phyloP scores from a whole-genome alignment of 2,113 vertebrate species.

The Parus major region DNA sequence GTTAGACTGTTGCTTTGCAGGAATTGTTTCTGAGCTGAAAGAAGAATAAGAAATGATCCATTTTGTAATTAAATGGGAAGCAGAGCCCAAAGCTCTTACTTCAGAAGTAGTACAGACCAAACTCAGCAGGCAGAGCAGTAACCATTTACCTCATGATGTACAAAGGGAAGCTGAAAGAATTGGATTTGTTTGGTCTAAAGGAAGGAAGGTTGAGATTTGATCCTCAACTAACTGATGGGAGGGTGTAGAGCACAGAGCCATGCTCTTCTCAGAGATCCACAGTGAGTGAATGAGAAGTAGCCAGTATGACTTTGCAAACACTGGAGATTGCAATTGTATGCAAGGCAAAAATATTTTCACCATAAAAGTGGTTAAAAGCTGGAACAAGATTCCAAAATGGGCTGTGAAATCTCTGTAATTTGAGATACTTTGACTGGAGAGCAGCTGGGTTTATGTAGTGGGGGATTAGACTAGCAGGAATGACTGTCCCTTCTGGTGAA shows the following conservation, averaged over 20 bases:
- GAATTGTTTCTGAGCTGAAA: neutral
- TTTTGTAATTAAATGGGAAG: neutral
- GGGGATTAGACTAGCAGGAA: neutral
- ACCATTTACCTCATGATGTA: neutral
- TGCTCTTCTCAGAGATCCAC: neutral
- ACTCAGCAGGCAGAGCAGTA: neutral
- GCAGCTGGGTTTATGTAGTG: neutral
- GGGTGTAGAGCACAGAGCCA: neutral
- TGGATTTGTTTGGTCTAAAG: neutral
- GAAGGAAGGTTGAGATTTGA: neutral
- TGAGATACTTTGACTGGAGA: neutral
- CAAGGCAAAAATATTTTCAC: neutral
- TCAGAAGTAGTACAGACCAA: neutral
- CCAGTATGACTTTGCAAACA: rapidly evolving
- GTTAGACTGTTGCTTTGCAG: neutral
- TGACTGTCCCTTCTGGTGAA: neutral
- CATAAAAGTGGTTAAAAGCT: neutral
- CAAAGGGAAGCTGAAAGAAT: neutral
- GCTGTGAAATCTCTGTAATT: neutral
- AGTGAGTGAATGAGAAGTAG: neutral
- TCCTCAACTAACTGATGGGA: rapidly evolving
- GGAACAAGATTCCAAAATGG: neutral
- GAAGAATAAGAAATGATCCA: neutral
- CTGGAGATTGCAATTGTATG: neutral
- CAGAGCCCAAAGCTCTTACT: neutral